A percentile compares a stretch with the other conserved stretches of the same genome.
phyloP scores from a whole-genome alignment of 2,888 invertebrate genomes.

The Chelonus formosanus region DNA sequence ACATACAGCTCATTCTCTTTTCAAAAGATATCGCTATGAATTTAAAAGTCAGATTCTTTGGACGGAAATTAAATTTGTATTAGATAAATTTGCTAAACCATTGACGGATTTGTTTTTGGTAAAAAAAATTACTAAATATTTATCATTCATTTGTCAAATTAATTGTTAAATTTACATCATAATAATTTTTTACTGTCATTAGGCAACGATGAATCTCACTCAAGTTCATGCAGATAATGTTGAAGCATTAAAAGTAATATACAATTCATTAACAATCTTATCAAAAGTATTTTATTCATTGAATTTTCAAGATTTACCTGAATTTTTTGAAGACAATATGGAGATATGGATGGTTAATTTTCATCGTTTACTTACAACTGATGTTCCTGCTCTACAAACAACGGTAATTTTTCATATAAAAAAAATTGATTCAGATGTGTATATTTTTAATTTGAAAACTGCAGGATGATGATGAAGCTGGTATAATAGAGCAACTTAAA shows the following conservation, averaged over 20 bases:
- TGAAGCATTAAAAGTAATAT: slow-evolving; percentile 85
- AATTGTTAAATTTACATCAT: slow-evolving; percentile 28
- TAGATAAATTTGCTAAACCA: slow-evolving; percentile 92
- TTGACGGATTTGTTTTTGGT: slow-evolving; percentile 91
- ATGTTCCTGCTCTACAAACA: slow-evolving; percentile 59
- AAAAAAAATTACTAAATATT: slow-evolving; percentile 46
- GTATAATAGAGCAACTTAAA: slow-evolving; percentile 88
- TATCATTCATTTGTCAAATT: not conserved
- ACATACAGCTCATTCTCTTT: slow-evolving; percentile 94
- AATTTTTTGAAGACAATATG: slow-evolving; percentile 99
- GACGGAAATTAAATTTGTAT: slow-evolving; percentile 96
- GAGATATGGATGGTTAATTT: slow-evolving; percentile 93
- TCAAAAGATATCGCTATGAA: slow-evolving; percentile 94
- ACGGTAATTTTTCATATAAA: slow-evolving; percentile 60
- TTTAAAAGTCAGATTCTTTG: slow-evolving; percentile 94
- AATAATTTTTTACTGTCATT: slow-evolving; percentile 37
- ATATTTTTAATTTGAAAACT: slow-evolving; percentile 35
- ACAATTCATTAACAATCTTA: slow-evolving; percentile 86
- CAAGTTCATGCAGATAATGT: slow-evolving; percentile 81
- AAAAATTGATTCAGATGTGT: no score
- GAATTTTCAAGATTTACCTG: slow-evolving; percentile 97
- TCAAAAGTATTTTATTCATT: slow-evolving; percentile 97
- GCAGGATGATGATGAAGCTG: slow-evolving; percentile 85
- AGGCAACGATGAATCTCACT: slow-evolving; percentile 87
- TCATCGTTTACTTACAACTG: slow-evolving; percentile 79